These are phyloP conservation scores for Julus scanicus DNA, from an alignment of 2,888 invertebrate species.

Conservation along the genomic window DNA sequence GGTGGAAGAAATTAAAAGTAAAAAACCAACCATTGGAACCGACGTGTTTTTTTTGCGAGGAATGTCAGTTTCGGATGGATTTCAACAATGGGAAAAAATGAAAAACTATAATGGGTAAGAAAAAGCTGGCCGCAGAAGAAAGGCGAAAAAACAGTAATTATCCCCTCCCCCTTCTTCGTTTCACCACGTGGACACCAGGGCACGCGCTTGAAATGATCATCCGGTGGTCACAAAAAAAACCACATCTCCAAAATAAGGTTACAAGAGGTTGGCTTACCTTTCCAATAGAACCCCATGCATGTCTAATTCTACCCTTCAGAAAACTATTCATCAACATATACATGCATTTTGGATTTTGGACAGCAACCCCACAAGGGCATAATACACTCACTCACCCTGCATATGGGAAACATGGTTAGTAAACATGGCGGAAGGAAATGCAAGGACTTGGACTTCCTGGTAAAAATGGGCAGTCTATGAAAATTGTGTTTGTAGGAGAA, in stretches of 20 bases:
- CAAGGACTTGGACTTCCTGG: not conserved
- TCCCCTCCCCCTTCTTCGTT: not conserved
- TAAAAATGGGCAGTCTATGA: not conserved
- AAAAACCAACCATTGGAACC: not conserved
- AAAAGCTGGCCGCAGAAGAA: not conserved
- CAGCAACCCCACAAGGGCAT: no score
- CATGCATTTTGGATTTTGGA: no score
- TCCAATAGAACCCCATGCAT: not conserved
- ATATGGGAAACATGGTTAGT: not conserved
- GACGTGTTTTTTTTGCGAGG: slow-evolving; percentile 18
- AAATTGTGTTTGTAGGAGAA: not conserved
- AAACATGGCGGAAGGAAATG: slow-evolving; percentile 17
- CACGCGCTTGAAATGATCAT: slow-evolving; percentile 9
- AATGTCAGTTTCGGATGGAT: slow-evolving; percentile 30
- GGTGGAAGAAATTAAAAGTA: slow-evolving; percentile 21
- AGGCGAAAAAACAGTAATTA: not conserved
- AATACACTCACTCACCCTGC: no score
- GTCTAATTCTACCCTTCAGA: no score
- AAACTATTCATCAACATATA: no score
- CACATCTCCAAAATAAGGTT: not conserved
- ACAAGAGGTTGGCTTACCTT: not conserved
- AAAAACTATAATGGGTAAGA: not conserved
- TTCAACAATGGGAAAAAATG: slow-evolving; percentile 2
- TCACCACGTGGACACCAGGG: slow-evolving; percentile 21
- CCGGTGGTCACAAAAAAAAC: not conserved